phyloP scores from a whole-genome alignment of 1,140 invertebrate genomes.

The Drosophila orosa region DNA sequence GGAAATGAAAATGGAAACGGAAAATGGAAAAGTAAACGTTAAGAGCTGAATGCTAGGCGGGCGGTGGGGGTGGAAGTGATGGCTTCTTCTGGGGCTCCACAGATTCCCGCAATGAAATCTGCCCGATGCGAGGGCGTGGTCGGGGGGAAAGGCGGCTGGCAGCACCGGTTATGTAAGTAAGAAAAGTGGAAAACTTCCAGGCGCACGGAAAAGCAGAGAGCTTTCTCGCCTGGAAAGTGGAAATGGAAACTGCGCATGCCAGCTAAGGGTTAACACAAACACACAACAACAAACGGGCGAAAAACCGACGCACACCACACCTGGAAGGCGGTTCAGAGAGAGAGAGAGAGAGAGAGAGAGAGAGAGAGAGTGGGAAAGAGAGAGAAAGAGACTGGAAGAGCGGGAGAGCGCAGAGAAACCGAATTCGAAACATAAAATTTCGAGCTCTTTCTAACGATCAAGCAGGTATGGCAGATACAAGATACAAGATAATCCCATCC shows the following conservation, averaged over 20 bases:
- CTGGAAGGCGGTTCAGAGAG: conserved; percentile 27
- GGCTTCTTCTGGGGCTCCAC: conserved; percentile 7
- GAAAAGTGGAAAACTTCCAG: conserved; percentile 75
- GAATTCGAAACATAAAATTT: conserved; percentile 18
- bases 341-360: background rate
- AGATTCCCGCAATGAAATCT: conserved; percentile 58
- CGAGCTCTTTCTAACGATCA: conserved; percentile 36
- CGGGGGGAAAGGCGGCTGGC: conserved; percentile 28
- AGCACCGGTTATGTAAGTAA: conserved; percentile 77
- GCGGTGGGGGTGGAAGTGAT: conserved; percentile 30
- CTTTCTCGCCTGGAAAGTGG: conserved; percentile 44
- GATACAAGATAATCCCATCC: conserved; percentile 20
- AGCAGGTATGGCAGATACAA: conserved; percentile 18
- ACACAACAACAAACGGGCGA: conserved; percentile 23
- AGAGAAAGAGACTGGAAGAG: conserved; percentile 1
- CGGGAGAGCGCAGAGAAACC: conserved; percentile 11
- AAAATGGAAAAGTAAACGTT: conserved; percentile 41
- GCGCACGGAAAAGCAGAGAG: conserved; percentile 49
- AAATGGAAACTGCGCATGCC: conserved; percentile 45
- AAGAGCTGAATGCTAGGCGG: conserved; percentile 44
- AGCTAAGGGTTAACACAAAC: conserved; percentile 37
- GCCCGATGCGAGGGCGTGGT: conserved; percentile 41
- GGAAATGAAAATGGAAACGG: conserved; percentile 24
- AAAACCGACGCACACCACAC: conserved; percentile 37
- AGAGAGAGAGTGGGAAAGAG: conserved; percentile 3